Conservation (phyloP, 2,888 invertebrate species). For the Andrena praecox region DNA sequence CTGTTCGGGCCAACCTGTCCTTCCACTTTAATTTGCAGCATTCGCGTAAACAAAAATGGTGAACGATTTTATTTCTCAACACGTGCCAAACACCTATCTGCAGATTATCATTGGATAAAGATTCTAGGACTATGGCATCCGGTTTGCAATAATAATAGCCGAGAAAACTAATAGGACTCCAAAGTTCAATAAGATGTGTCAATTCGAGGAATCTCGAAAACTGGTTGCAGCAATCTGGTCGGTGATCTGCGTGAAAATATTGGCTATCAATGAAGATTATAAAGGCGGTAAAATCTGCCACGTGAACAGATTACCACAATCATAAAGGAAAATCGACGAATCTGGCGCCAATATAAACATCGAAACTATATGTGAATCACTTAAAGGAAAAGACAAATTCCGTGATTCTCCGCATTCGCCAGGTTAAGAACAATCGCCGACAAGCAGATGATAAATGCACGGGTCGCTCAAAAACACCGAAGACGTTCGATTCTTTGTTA, state of each 20-base stretch:
- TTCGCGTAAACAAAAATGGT: neutral
- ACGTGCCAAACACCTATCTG: too few relatives aligned
- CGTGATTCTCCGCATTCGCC: neutral
- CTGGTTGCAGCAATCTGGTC: neutral
- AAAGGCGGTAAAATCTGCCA: neutral
- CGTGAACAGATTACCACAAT: neutral
- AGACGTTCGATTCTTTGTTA: neutral
- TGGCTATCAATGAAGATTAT: neutral
- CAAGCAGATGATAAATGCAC: conserved; percentile 5
- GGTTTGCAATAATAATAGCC: neutral
- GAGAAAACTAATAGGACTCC: neutral
- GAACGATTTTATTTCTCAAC: neutral
- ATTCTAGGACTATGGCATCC: neutral
- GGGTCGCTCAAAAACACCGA: neutral
- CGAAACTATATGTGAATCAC: neutral
- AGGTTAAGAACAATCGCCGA: neutral
- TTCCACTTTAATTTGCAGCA: neutral
- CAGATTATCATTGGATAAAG: too few relatives aligned
- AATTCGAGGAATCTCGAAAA: neutral
- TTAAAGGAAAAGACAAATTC: neutral
- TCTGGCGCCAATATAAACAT: neutral
- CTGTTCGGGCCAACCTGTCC: neutral
- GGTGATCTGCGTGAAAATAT: neutral
- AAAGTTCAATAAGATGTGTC: neutral
- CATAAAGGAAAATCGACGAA: neutral